phyloP scores from a whole-genome alignment of 2,888 invertebrate genomes.

The Clitarchus hookeri region DNA sequence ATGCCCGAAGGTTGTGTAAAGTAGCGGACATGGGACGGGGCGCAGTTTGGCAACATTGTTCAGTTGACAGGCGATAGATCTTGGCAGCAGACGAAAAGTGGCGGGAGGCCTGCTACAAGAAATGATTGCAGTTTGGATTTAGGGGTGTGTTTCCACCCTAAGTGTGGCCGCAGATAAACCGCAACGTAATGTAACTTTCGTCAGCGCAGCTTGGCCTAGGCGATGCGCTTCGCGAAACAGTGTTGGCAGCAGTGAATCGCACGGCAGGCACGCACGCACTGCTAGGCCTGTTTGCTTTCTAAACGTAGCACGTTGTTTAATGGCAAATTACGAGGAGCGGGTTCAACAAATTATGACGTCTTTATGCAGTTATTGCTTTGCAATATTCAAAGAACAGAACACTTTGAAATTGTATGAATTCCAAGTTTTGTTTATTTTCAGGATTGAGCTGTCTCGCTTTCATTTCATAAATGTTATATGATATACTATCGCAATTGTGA shows the following conservation, averaged over 20 bases:
- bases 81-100: conserved; percentile 36
- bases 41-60: conserved; percentile 28
- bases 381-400: no score
- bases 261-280: background rate
- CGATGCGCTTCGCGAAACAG: background rate
- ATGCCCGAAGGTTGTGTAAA: no score
- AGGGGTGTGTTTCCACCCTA: background rate
- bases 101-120: conserved; percentile 28
- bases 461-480: no score
- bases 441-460: no score
- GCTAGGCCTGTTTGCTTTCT: background rate
- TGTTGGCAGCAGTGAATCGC: background rate
- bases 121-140: background rate
- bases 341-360: no score
- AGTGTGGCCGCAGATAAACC: background rate
- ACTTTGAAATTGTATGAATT: no score
- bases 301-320: background rate
- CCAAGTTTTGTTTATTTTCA: no score
- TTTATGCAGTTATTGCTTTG: no score
- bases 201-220: background rate
- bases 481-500: no score
- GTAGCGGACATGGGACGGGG: no score
- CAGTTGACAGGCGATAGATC: conserved; percentile 7
- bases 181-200: background rate
- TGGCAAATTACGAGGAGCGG: no score